A percentile compares a stretch with the other conserved stretches of the same genome.
phyloP scores from a whole-genome alignment of 1,140 invertebrate genomes.

The Oedothorax gibbosus region DNA sequence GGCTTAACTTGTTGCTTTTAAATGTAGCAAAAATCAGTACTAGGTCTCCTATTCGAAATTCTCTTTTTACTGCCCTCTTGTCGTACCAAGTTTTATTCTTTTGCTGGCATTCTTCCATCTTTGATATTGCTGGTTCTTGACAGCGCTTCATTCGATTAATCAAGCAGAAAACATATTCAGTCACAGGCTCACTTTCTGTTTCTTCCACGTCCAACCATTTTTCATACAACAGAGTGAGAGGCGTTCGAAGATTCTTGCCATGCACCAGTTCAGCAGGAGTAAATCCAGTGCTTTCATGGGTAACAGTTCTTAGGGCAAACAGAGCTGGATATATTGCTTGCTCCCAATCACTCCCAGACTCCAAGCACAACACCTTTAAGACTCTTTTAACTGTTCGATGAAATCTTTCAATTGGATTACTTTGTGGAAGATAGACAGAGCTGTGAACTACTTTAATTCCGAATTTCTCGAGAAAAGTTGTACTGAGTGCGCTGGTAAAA shows the following conservation, averaged over 20 bases:
- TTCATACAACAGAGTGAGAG: slow-evolving; percentile 17
- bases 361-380: not conserved
- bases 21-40: not conserved
- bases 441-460: slow-evolving; percentile 5
- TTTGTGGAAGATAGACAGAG: not conserved
- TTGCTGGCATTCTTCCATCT: too few relatives aligned
- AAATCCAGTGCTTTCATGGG: slow-evolving; percentile 22
- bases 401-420: too few relatives aligned
- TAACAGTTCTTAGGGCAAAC: not conserved
- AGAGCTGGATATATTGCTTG: not conserved
- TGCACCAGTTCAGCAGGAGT: not conserved
- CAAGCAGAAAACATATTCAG: slow-evolving; percentile 14
- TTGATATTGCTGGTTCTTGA: not conserved
- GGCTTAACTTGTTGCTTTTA: not conserved
- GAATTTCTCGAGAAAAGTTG: not conserved
- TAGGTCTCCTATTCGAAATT: too few relatives aligned
- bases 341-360: not conserved
- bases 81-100: too few relatives aligned
- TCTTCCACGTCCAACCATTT: slow-evolving; percentile 6
- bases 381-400: slow-evolving; percentile 7
- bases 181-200: not conserved
- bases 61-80: too few relatives aligned
- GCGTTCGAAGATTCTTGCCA: slow-evolving; percentile 17
- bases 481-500: not conserved
- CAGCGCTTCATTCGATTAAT: slow-evolving; percentile 13